Conservation (phyloP, 2,797 vertebrate species). For the Rhabdomys pumilio region DNA sequence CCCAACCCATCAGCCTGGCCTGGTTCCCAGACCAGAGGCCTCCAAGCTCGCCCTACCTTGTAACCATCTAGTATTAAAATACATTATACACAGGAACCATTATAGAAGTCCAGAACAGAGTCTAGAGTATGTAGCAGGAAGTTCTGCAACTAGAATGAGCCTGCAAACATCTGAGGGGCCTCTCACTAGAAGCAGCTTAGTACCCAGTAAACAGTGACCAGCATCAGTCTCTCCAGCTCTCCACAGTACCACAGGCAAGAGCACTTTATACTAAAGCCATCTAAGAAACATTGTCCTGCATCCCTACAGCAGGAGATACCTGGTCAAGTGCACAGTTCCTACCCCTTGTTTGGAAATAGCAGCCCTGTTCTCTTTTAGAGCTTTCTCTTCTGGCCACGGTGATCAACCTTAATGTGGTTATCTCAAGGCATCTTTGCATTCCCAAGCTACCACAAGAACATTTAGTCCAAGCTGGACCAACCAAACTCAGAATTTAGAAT, state of each 20-base stretch:
- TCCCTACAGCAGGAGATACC: background rate
- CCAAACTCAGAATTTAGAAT: background rate
- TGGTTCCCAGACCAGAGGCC: conserved; percentile 55
- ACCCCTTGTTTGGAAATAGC: conserved; percentile 37
- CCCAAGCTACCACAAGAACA: background rate
- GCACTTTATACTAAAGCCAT: conserved; percentile 61
- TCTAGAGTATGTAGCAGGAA: background rate
- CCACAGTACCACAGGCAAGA: background rate
- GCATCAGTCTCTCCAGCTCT: conserved; percentile 21
- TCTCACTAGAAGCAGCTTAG: background rate
- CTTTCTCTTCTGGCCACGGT: background rate
- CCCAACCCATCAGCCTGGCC: conserved; percentile 37
- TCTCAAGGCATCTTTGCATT: background rate
- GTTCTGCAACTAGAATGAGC: background rate
- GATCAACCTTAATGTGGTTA: background rate
- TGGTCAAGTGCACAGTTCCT: background rate
- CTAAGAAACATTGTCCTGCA: conserved; percentile 34
- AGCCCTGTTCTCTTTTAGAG: background rate
- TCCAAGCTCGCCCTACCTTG: conserved; percentile 6
- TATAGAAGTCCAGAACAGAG: conserved; percentile 34
- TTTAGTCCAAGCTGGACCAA: background rate
- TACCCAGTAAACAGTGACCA: conserved; percentile 20
- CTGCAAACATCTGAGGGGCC: background rate
- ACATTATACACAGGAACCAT: background rate
- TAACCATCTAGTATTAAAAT: conserved; percentile 2